Conservation (phyloP, 2,113 vertebrate species). For the Theristicus caerulescens region DNA sequence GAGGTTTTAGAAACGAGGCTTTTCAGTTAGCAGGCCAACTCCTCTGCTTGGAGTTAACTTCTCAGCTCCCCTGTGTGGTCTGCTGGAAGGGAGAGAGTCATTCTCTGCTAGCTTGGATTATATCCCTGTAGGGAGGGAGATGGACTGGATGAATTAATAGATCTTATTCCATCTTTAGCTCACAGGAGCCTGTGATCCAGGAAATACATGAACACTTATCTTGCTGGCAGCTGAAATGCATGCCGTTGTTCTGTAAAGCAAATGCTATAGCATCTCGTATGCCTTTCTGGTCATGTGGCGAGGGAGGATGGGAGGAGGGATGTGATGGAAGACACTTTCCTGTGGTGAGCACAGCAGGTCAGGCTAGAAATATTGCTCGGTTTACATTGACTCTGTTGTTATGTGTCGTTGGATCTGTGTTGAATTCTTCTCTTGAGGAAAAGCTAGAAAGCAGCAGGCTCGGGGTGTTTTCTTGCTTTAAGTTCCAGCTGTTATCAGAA, state of each 20-base stretch:
- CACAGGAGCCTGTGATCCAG: neutral
- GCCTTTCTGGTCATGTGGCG: fast-evolving
- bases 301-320: neutral
- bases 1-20: neutral
- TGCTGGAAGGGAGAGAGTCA: neutral
- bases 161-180: neutral
- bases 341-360: neutral
- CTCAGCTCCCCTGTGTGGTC: neutral
- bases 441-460: neutral
- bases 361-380: neutral
- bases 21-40: neutral
- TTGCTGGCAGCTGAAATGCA: neutral
- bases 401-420: neutral
- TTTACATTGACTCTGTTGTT: neutral
- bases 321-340: neutral
- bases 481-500: neutral
- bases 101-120: neutral
- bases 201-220: neutral
- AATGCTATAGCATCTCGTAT: neutral
- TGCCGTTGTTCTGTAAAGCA: neutral
- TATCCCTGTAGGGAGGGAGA: neutral
- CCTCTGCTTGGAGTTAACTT: neutral
- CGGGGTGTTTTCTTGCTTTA: neutral
- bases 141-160: neutral
- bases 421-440: neutral